These are phyloP conservation scores for Nesometra sesokonis DNA, from an alignment of 35 echinoderm and acorn worm species.

Conservation along the genomic window DNA sequence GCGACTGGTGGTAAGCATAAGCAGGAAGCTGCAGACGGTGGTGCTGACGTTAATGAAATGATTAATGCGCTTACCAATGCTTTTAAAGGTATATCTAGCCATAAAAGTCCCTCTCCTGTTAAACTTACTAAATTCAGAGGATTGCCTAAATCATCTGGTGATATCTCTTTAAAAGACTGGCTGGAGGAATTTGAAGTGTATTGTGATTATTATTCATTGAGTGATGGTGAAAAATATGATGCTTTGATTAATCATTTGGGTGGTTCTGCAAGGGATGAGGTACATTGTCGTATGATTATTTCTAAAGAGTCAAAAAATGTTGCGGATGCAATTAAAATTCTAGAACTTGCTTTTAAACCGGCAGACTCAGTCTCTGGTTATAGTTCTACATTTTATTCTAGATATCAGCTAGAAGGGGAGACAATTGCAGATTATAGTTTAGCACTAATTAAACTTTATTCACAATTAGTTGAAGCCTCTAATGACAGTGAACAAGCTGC, in stretches of 20 bases:
- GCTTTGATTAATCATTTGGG: not conserved
- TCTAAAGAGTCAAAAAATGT: not conserved
- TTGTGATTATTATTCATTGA: not conserved
- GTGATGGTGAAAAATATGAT: not conserved
- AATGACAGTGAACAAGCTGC: not conserved
- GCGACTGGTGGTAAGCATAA: no score
- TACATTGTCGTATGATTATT: not conserved
- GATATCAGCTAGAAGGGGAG: not conserved
- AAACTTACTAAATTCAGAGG: not conserved
- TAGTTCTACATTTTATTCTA: not conserved
- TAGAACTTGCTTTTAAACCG: not conserved
- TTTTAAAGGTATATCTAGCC: not conserved
- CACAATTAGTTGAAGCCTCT: not conserved
- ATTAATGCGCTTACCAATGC: not conserved
- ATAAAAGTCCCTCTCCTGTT: not conserved
- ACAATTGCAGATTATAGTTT: not conserved
- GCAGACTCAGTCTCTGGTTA: not conserved
- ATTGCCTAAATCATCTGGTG: not conserved
- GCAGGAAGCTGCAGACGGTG: no score
- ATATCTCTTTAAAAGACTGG: not conserved
- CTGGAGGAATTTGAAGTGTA: not conserved
- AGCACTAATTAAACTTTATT: not conserved
- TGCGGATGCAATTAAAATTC: not conserved
- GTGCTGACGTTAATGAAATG: not conserved
- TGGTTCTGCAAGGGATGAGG: not conserved